phyloP scores from a whole-genome alignment of 2,113 vertebrate genomes.

The Paracanthobrama guichenoti region DNA sequence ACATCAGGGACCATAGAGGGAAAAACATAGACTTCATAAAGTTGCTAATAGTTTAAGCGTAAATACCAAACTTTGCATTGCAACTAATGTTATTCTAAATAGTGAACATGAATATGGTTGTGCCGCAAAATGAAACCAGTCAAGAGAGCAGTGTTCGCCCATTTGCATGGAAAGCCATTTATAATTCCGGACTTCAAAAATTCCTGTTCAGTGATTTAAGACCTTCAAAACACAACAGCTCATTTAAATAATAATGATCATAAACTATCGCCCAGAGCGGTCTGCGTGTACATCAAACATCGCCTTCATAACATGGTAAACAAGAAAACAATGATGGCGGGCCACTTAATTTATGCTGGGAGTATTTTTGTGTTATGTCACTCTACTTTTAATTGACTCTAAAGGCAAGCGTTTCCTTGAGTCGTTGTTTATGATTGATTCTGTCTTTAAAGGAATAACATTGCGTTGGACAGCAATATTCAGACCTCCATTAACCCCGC shows the following conservation, averaged over 20 bases:
- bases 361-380: constrained; percentile 66
- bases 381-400: constrained; percentile 73
- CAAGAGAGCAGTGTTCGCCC: constrained; percentile 67
- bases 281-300: constrained; percentile 76
- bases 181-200: constrained; percentile 76
- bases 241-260: constrained; percentile 83
- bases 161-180: constrained; percentile 79
- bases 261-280: constrained; percentile 74
- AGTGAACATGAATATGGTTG: constrained; percentile 48
- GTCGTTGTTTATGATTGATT: constrained; percentile 72
- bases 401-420: constrained; percentile 66
- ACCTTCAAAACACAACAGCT: constrained; percentile 78
- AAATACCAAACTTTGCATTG: constrained; percentile 50
- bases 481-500: constrained; percentile 63
- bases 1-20: background rate
- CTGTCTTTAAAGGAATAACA: constrained; percentile 62
- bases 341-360: constrained; percentile 73
- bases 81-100: constrained; percentile 56
- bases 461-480: constrained; percentile 61
- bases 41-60: constrained; percentile 37
- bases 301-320: constrained; percentile 75
- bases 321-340: constrained; percentile 77
- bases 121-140: constrained; percentile 71
- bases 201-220: constrained; percentile 81
- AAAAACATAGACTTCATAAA: constrained; percentile 31